Evolutionary conservation across 2,113 vertebrate species (phyloP).

Genomic region (Gulo gulo): DNA sequence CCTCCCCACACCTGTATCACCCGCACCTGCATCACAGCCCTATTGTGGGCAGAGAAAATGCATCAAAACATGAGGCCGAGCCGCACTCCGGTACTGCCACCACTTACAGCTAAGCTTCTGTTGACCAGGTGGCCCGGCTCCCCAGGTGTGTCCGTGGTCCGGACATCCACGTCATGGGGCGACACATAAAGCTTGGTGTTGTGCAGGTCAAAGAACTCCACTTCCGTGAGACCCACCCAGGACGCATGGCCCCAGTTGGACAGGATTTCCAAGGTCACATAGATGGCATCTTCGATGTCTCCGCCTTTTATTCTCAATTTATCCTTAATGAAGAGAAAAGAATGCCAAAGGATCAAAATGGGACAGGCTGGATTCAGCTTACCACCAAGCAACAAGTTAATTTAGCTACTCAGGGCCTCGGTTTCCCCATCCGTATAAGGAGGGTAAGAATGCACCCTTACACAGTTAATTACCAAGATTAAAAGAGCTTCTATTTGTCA

Average conservation of each 20-base stretch:
- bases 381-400: fast-evolving
- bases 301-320: not conserved
- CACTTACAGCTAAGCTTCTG: slow-evolving; percentile 87
- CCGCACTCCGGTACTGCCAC: fast-evolving
- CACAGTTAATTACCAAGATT: not conserved
- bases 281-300: slow-evolving; percentile 85
- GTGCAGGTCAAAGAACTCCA: slow-evolving; percentile 92
- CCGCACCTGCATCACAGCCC: not conserved
- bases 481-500: not conserved
- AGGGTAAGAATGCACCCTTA: not conserved
- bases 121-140: slow-evolving; percentile 91
- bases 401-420: fast-evolving
- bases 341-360: not conserved
- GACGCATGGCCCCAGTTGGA: slow-evolving; percentile 93
- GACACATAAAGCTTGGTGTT: slow-evolving; percentile 91
- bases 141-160: slow-evolving; percentile 85
- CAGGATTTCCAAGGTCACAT: slow-evolving; percentile 94
- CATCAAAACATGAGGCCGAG: not conserved
- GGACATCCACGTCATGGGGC: slow-evolving; percentile 92
- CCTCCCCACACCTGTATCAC: fast-evolving
- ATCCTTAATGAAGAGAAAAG: slow-evolving; percentile 43
- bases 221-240: slow-evolving; percentile 91
- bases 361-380: not conserved
- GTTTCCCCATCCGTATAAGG: not conserved
- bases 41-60: not conserved